Percentiles rank a stretch among this genome's conserved stretches.
Conservation (phyloP, 2,888 invertebrate genomes). For the Mesorhabditis spiculigera region DNA sequence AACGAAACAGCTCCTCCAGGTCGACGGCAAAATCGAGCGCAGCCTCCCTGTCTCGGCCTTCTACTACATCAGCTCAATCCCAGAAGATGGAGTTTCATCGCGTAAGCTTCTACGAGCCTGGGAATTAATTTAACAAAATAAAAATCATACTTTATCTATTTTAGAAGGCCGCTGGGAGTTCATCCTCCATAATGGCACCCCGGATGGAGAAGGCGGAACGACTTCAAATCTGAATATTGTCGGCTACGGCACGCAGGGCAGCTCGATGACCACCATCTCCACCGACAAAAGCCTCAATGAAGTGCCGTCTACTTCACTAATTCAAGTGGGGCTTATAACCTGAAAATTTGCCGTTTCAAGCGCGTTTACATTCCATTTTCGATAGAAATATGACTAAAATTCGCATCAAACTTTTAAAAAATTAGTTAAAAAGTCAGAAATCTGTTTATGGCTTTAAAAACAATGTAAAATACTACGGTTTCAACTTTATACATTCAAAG, state of each 20-base stretch:
- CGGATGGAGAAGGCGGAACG: conserved; percentile 44
- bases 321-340: no score
- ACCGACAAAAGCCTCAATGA: conserved; percentile 39
- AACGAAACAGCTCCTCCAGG: conserved; percentile 15
- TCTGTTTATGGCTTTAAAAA: no score
- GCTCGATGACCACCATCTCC: conserved; percentile 21
- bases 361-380: no score
- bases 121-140: background rate
- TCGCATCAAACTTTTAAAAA: no score
- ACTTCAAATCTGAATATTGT: conserved; percentile 44
- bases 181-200: conserved; percentile 38
- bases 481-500: no score
- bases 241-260: conserved; percentile 40
- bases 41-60: conserved; percentile 45
- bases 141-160: conserved; percentile 22
- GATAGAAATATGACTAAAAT: no score
- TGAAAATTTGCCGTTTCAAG: no score
- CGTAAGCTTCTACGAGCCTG: background rate
- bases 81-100: conserved; percentile 14
- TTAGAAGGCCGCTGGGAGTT: conserved; percentile 58
- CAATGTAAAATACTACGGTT: no score
- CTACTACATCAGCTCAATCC: conserved; percentile 35
- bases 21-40: conserved; percentile 59
- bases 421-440: no score
- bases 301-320: conserved; percentile 35